A percentile compares a stretch with the other conserved stretches of the same genome.
phyloP scores from a whole-genome alignment of 2,888 invertebrate genomes.

The Macrosiphum euphorbiae region DNA sequence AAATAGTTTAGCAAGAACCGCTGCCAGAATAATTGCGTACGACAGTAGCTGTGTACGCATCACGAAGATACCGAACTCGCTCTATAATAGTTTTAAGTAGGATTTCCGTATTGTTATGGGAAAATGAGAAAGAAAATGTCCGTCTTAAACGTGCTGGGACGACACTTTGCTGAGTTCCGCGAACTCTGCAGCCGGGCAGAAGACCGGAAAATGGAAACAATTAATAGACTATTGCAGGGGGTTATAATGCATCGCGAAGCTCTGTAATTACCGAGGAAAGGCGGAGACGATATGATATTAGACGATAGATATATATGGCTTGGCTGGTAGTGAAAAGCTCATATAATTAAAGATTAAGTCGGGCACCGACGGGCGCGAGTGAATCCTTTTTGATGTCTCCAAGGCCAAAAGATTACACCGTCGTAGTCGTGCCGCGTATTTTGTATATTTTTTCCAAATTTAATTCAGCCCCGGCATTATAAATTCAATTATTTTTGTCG shows the following conservation, averaged over 20 bases:
- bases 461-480: background rate
- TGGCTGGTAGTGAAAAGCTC: conserved; percentile 33
- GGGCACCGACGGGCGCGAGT: conserved; percentile 36
- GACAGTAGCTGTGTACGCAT: no score
- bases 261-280: conserved; percentile 41
- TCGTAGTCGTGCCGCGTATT: background rate
- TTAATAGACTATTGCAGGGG: conserved; percentile 29
- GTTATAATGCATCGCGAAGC: background rate
- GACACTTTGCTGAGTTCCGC: conserved; percentile 30
- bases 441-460: background rate
- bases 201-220: conserved; percentile 61
- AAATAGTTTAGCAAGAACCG: background rate
- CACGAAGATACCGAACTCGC: background rate
- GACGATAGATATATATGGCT: background rate
- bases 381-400: conserved; percentile 59
- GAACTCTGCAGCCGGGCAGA: background rate
- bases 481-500: conserved; percentile 12
- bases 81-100: conserved; percentile 9
- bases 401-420: conserved; percentile 14
- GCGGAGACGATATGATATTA: background rate
- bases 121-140: conserved; percentile 15
- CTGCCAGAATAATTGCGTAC: background rate
- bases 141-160: background rate
- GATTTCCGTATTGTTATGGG: background rate
- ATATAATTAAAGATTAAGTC: conserved; percentile 63